Evolutionary conservation across 2,113 vertebrate genomes (phyloP), one percentile per base, ranked within the genome.

Genomic region (Osmerus eperlanus): DNA sequence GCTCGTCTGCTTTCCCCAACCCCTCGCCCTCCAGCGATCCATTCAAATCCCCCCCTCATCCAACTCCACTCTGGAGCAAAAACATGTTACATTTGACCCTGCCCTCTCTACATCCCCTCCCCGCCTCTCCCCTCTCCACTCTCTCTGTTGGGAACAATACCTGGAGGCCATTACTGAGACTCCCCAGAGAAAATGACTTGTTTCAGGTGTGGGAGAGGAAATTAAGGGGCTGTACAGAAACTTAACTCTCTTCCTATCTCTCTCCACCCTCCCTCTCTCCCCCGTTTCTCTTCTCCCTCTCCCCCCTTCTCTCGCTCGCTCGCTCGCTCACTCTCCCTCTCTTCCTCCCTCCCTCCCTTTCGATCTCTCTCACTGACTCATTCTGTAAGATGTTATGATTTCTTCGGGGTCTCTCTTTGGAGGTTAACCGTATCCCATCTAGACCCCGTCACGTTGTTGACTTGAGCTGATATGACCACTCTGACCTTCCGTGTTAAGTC

Each of bases 91-190:
- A 19, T 25, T 62, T 62, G 19, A 62, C 19, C 19, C 60, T 16
- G 9, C 54, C 21, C 36, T 41, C 32, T 29, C 29, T 25, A 56
- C 52, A 65, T 52, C 29, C 66, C 72, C 56, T 47, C 32, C 74
- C 32, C 72, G 21, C 19, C 36, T 51, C 13, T 23, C 55, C 52
- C 18, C 76, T 75, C 75, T 79, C 76, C 12, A 13, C 74, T 71
- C 56, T 13, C 68, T 53, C 67, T 64, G 29, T 59, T 56, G 69
- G 67, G 65, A 86, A 88, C 78, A 86, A 87, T 83, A 84, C 69
- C 58, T 76, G 61, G 64, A 75, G 72, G 7, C 18, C 18, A 71
- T 77, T 70, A 61, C 32, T 59, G 54, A 23, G 19, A 47, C 51
- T 80, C 52, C 56, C 74, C 68, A 36, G 55, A 36, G 79, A 73